Conservation (phyloP, 2,888 invertebrate species). For the Cryptus viduatorius region DNA sequence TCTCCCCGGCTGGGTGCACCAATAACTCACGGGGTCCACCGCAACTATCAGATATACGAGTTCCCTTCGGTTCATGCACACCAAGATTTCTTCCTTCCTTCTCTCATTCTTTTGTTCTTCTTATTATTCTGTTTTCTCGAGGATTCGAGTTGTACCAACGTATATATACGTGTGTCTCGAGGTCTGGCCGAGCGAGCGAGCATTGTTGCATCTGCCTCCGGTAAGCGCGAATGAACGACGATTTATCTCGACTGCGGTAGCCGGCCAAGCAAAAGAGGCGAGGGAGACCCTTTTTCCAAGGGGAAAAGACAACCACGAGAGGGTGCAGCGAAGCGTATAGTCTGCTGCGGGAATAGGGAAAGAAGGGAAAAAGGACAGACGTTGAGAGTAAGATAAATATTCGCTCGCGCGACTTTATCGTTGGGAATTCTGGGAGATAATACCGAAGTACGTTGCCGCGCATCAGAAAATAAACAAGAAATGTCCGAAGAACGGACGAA, state of each 20-base stretch:
- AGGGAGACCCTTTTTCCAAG: slow-evolving; percentile 69
- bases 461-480: neutral
- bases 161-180: slow-evolving; percentile 20
- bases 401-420: slow-evolving; percentile 73
- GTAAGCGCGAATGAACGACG: slow-evolving; percentile 75
- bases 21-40: slow-evolving; percentile 23
- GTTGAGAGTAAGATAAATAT: slow-evolving; percentile 71
- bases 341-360: slow-evolving; percentile 44
- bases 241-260: slow-evolving; percentile 73
- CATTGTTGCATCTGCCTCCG: slow-evolving; percentile 67
- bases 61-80: slow-evolving; percentile 24
- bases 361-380: slow-evolving; percentile 40
- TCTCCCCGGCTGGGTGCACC: slow-evolving; percentile 16
- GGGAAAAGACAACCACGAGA: slow-evolving; percentile 70
- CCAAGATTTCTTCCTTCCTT: slow-evolving; percentile 31
- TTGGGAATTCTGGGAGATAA: slow-evolving; percentile 39
- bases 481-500: no score
- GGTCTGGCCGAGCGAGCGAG: slow-evolving; percentile 54
- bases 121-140: slow-evolving; percentile 22
- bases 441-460: neutral
- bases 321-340: slow-evolving; percentile 13
- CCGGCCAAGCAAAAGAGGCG: slow-evolving; percentile 40
- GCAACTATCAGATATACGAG: slow-evolving; percentile 30
- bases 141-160: slow-evolving; percentile 23
- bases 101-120: slow-evolving; percentile 18